These are phyloP conservation scores for Drosophila rufa DNA, from an alignment of 1,140 invertebrate species.

Conservation along the genomic window DNA sequence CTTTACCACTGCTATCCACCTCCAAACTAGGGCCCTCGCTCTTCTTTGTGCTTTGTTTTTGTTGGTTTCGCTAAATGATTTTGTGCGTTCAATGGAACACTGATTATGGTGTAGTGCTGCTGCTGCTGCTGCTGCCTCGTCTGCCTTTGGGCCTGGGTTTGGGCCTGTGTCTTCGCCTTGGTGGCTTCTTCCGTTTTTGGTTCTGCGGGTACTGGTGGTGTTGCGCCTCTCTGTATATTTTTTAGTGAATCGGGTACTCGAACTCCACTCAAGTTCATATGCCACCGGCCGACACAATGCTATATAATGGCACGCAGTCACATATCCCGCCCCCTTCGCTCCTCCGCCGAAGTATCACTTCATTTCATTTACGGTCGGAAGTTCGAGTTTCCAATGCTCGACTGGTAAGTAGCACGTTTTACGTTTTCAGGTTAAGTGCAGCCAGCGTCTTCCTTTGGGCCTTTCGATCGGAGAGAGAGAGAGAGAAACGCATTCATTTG, in stretches of 20 bases:
- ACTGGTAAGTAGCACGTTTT: slow-evolving; percentile 31
- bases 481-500: slow-evolving; percentile 42
- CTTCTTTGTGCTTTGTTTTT: slow-evolving; percentile 58
- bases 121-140: slow-evolving; percentile 29
- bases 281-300: slow-evolving; percentile 51
- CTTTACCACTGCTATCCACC: slow-evolving; percentile 28
- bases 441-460: slow-evolving; percentile 23
- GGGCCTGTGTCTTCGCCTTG: slow-evolving; percentile 35
- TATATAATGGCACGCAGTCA: slow-evolving; percentile 73
- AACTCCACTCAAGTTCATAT: slow-evolving; percentile 76
- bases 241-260: slow-evolving; percentile 42
- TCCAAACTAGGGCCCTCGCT: slow-evolving; percentile 48
- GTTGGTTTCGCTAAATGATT: slow-evolving; percentile 85
- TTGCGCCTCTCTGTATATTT: slow-evolving; percentile 14
- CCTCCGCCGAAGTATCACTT: slow-evolving; percentile 23
- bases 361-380: slow-evolving; percentile 68
- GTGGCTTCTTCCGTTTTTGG: slow-evolving; percentile 67
- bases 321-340: slow-evolving; percentile 35
- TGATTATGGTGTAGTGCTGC: slow-evolving; percentile 79
- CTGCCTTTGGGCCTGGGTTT: slow-evolving; percentile 56
- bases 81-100: slow-evolving; percentile 85
- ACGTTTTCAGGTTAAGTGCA: slow-evolving; percentile 67
- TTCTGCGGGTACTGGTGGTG: slow-evolving; percentile 36
- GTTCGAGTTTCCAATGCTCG: slow-evolving; percentile 65
- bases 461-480: slow-evolving; percentile 14